Percentiles rank a stretch among this genome's conserved stretches.
Evolutionary conservation across 2,888 invertebrate genomes (phyloP).

Genomic region (Epinotia brunnichana): DNA sequence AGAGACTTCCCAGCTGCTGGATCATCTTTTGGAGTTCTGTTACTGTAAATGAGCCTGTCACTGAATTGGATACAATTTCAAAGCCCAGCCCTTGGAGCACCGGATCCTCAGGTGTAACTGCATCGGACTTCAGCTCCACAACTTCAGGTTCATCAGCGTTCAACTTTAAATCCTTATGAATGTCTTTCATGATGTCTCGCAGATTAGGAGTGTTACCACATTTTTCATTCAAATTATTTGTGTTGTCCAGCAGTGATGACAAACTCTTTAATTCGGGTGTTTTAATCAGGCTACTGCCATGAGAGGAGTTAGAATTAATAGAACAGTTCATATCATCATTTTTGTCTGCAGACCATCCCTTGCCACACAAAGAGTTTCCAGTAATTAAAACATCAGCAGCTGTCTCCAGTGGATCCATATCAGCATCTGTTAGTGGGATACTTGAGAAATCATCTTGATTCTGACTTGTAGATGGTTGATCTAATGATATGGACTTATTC

Average conservation of each 20-base stretch:
- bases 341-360: slow-evolving; percentile 86
- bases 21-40: slow-evolving; percentile 85
- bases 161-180: slow-evolving; percentile 74
- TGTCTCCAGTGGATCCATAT: slow-evolving; percentile 68
- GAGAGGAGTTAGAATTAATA: slow-evolving; percentile 79
- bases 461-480: slow-evolving; percentile 68
- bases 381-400: slow-evolving; percentile 69
- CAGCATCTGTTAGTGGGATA: slow-evolving; percentile 65
- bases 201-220: slow-evolving; percentile 78
- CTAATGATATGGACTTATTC: slow-evolving; percentile 55
- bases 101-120: slow-evolving; percentile 69
- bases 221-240: slow-evolving; percentile 66
- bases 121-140: slow-evolving; percentile 61
- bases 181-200: slow-evolving; percentile 84
- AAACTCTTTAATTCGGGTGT: slow-evolving; percentile 79
- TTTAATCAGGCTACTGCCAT: slow-evolving; percentile 79
- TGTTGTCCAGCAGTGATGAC: slow-evolving; percentile 73
- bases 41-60: slow-evolving; percentile 81
- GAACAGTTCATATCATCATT: slow-evolving; percentile 82
- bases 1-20: slow-evolving; percentile 86
- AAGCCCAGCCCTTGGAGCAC: slow-evolving; percentile 81
- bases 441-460: slow-evolving; percentile 56
- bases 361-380: slow-evolving; percentile 87
- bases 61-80: slow-evolving; percentile 82
- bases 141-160: slow-evolving; percentile 66